phyloP scores from a whole-genome alignment of 1,140 invertebrate species.

The Diachasma alloeum region DNA sequence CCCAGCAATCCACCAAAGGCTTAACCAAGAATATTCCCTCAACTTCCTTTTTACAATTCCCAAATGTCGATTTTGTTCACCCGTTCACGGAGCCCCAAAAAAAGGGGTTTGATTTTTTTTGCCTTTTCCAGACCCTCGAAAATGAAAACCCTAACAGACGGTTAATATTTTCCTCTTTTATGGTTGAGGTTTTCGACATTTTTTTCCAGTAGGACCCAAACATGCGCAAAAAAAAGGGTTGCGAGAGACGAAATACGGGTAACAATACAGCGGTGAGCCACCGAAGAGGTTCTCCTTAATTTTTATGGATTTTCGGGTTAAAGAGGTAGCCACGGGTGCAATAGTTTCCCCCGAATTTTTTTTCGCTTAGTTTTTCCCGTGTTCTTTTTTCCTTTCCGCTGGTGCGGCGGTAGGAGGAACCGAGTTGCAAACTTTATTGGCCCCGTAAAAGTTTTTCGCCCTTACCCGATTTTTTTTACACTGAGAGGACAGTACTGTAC shows the following conservation, averaged over 20 bases:
- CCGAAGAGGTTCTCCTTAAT: conserved; percentile 38
- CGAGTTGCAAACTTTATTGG: conserved; percentile 28
- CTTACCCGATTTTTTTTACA: conserved; percentile 5
- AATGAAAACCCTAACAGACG: neutral
- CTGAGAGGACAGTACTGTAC: neutral
- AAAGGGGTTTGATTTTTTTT: conserved; percentile 14
- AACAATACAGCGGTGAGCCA: conserved; percentile 33
- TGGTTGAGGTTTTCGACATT: conserved; percentile 37
- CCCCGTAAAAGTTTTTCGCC: conserved; percentile 19
- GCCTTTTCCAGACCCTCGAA: conserved; percentile 18
- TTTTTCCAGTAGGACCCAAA: conserved; percentile 29
- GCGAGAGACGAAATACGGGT: neutral
- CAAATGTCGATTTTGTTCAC: neutral
- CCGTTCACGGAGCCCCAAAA: neutral
- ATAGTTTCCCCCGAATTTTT: neutral
- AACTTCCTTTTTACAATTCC: neutral
- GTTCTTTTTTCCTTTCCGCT: neutral
- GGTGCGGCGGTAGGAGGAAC: neutral
- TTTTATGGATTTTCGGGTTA: conserved; percentile 44
- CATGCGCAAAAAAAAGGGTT: conserved; percentile 34
- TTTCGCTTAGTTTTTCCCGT: neutral
- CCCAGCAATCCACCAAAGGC: neutral
- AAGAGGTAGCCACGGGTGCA: conserved; percentile 31
- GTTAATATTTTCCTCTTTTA: neutral
- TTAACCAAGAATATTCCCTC: neutral